Percentiles rank a stretch among this genome's conserved stretches.
Evolutionary conservation across 1,140 invertebrate genomes (phyloP).

Genomic region (Polypedilum pembai): DNA sequence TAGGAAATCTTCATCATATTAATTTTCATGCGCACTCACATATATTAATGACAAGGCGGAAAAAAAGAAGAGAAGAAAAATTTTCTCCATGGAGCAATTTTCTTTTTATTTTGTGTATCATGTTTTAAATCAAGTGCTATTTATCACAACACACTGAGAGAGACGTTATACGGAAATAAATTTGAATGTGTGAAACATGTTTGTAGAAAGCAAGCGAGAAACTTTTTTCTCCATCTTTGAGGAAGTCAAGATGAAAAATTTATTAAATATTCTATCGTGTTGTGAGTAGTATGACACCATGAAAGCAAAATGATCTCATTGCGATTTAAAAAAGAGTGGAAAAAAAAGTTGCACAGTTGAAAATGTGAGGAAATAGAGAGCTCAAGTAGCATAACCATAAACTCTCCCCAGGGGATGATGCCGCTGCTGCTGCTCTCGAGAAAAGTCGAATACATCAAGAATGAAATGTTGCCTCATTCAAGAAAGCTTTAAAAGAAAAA

Average conservation of each 20-base stretch:
- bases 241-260: neutral
- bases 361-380: constrained; percentile 17
- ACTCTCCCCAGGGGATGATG: constrained; percentile 20
- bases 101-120: neutral
- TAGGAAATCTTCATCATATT: too few species aligned
- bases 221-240: too few species aligned
- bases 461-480: constrained; percentile 20
- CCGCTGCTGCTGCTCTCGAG: neutral
- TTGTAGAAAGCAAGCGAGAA: neutral
- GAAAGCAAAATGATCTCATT: neutral
- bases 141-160: neutral
- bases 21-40: too few species aligned
- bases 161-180: neutral
- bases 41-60: too few species aligned
- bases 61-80: too few species aligned
- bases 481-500: neutral
- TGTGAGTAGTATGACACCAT: neutral
- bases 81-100: too few species aligned
- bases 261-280: constrained; percentile 7
- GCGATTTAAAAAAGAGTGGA: neutral
- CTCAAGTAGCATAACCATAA: constrained; percentile 17
- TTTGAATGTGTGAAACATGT: constrained; percentile 11
- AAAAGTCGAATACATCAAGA: constrained; percentile 9
- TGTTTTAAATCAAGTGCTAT: constrained; percentile 5
- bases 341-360: neutral